Base-by-base conservation (phyloP, 2,888 invertebrate species). In the Spisula subtruncata region DNA sequence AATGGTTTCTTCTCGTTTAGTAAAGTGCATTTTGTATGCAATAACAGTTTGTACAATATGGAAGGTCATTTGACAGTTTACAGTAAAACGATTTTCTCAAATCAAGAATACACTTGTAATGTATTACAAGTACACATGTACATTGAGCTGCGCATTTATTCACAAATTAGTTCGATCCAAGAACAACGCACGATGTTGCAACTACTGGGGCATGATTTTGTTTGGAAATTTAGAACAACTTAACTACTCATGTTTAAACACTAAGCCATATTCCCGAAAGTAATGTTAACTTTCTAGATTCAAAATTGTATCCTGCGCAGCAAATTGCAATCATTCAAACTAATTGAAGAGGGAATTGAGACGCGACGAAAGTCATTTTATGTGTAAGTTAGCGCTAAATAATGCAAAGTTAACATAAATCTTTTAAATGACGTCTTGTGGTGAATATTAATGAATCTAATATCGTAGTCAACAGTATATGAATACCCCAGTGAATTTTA, bases 261-360 rank as follows among this genome's bases (percentile, higher is more conserved):
- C 60, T 66, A 25, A 66, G 25, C 60, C 10, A 2, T 25, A 66
- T 66, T 66, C 60, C 60, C 60, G 12, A 10, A 66, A 6, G 60
- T 25, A 66, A 66, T 66, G 20, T 8, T 25, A 25, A 12, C 60
- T 66, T 25, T 66, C n/a, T 66, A 66, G n/a, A 66, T 66, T n/a
- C 60, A 66, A n/a, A 66, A n/a, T 66, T 66, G 10, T 66, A 25
- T 25, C 60, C 60, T 25, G 25, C 60, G 25, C 10, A 66, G n/a
- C 25, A n/a, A 66, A 66, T n/a, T n/a, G n/a, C n/a, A n/a, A 66
- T 66, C 25, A 66, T n/a, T 66, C 60, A 25, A 66, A 66, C 60
- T 66, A 66, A 66, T 66, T 66, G 60, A 66, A 25, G 25, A 66
- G 60, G 2, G 25, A 25, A 25, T 12, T 25, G 60, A n/a, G 10